Evolutionary conservation across 37 sponge, comb jelly and placozoan species (phyloP).

Genomic region (Ianthella basta): DNA sequence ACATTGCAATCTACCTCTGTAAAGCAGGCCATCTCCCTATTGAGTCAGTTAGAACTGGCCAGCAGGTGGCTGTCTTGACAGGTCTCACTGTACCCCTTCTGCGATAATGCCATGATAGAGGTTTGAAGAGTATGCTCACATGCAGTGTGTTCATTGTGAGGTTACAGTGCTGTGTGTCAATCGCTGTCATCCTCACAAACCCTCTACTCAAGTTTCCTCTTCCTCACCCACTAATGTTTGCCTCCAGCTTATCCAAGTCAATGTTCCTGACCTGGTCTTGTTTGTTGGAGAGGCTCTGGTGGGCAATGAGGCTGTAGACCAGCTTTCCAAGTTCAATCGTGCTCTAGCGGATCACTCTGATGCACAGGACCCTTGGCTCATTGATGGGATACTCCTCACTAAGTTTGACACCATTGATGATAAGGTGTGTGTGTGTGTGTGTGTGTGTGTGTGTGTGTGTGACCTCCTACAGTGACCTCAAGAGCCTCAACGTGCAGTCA

Average conservation of each 20-base stretch:
- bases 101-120: too few species aligned
- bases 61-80: too few species aligned
- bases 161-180: too few species aligned
- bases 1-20: too few species aligned
- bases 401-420: conserved; percentile 99
- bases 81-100: too few species aligned
- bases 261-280: conserved; percentile 88
- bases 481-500: conserved; percentile 76
- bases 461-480: conserved; percentile 73
- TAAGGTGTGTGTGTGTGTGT: conserved; percentile 57
- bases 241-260: conserved; percentile 78
- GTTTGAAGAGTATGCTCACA: too few species aligned
- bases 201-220: too few species aligned
- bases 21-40: too few species aligned
- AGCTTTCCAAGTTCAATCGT: conserved; percentile 91
- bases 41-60: too few species aligned
- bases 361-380: conserved; percentile 59
- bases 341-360: conserved; percentile 84
- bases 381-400: conserved; percentile 96
- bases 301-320: conserved; percentile 97
- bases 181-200: too few species aligned
- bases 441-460: too few species aligned
- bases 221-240: not conserved
- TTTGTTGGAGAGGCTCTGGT: conserved; percentile 98
- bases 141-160: too few species aligned